These are phyloP conservation scores for Harpalus rufipes DNA, from an alignment of 2,888 invertebrate species.

Conservation along the genomic window DNA sequence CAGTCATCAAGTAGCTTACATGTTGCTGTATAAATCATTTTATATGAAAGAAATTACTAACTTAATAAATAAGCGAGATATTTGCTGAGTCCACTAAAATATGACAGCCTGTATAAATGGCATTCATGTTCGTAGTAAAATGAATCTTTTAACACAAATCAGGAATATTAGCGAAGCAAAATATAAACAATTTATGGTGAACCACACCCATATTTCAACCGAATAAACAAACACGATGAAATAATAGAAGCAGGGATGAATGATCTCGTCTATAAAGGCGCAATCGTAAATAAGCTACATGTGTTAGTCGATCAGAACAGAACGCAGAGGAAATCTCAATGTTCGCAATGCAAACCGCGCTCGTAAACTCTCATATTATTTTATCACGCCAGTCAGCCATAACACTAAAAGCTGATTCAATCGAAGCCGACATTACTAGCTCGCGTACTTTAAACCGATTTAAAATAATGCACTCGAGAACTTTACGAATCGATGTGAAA, in stretches of 20 bases:
- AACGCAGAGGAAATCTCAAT: conserved; percentile 21
- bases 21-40: too few relatives aligned
- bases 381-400: conserved; percentile 54
- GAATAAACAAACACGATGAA: conserved; percentile 21
- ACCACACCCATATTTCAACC: background rate
- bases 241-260: background rate
- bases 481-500: conserved; percentile 50
- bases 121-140: too few relatives aligned
- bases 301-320: conserved; percentile 21
- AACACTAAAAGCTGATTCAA: conserved; percentile 59
- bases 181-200: conserved; percentile 27
- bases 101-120: too few relatives aligned
- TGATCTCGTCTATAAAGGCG: background rate
- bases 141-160: too few relatives aligned
- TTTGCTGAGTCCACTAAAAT: too few relatives aligned
- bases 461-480: conserved; percentile 61
- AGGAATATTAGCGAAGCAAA: background rate
- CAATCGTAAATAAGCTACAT: conserved; percentile 36
- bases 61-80: too few relatives aligned
- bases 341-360: conserved; percentile 32
- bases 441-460: conserved; percentile 53
- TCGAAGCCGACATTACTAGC: conserved; percentile 54
- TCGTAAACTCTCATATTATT: conserved; percentile 53
- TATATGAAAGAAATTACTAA: too few relatives aligned
- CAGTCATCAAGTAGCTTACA: too few relatives aligned